Percentiles rank a stretch among this genome's conserved stretches.
These are phyloP conservation scores for Erannis defoliaria DNA, from an alignment of 2,888 invertebrate species.

Conservation along the genomic window DNA sequence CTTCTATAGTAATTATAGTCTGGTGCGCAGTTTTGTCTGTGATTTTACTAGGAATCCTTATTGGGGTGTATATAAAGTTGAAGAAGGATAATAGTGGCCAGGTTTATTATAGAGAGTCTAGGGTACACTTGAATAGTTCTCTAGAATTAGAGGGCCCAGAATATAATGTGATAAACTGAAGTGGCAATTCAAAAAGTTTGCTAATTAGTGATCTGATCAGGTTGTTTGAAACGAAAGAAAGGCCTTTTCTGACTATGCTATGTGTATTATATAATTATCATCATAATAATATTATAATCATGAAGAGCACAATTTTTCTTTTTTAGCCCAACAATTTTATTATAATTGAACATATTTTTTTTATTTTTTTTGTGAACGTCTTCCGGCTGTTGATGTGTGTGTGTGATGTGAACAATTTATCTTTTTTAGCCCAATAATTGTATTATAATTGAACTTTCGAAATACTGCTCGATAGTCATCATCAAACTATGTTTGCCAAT, in stretches of 20 bases:
- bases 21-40: conserved; percentile 37
- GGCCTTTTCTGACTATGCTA: neutral
- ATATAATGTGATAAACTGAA: conserved; percentile 50
- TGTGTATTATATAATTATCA: too few species aligned
- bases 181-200: conserved; percentile 8
- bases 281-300: too few species aligned
- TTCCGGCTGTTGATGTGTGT: too few species aligned
- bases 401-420: too few species aligned
- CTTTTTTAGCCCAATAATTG: too few species aligned
- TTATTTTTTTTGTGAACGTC: too few species aligned
- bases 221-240: neutral
- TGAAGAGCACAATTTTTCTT: too few species aligned
- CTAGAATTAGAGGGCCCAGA: conserved; percentile 61
- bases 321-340: too few species aligned
- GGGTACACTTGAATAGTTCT: conserved; percentile 58
- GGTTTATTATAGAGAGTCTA: conserved; percentile 49
- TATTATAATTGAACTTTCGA: too few species aligned
- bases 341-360: too few species aligned
- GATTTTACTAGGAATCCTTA: conserved; percentile 26
- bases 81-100: conserved; percentile 26
- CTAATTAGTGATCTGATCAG: neutral
- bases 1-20: conserved; percentile 40
- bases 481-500: too few species aligned
- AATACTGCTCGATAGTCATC: too few species aligned
- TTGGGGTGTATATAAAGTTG: conserved; percentile 27